Evolutionary conservation across 2,113 vertebrate genomes (phyloP).

Genomic region (Cyanistes caeruleus): DNA sequence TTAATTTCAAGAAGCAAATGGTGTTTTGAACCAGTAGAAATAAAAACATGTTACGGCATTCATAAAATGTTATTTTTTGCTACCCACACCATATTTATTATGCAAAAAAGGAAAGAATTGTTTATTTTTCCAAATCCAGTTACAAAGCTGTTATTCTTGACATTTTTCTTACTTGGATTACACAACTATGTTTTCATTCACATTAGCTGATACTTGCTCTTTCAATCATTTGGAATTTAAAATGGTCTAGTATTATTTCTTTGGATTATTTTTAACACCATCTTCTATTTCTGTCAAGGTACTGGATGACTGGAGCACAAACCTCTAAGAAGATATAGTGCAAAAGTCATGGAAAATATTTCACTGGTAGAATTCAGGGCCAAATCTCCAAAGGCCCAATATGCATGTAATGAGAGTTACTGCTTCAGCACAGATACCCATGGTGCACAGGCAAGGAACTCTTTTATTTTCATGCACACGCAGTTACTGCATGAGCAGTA

Average conservation of each 20-base stretch:
- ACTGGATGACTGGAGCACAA: neutral
- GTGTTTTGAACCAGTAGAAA: constrained; percentile 39
- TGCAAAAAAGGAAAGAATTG: constrained; percentile 29
- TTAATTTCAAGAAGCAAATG: constrained; percentile 50
- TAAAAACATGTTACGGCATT: neutral
- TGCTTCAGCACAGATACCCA: neutral
- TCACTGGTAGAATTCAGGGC: neutral
- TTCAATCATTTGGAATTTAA: constrained; percentile 45
- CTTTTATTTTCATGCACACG: neutral
- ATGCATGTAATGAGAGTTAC: neutral
- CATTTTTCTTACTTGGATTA: constrained; percentile 30
- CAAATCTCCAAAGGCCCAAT: neutral
- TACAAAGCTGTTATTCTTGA: constrained; percentile 57
- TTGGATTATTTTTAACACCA: neutral
- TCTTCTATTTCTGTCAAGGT: constrained; percentile 38
- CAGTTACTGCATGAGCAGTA: neutral
- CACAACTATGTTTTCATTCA: constrained; percentile 32
- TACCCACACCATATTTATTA: constrained; percentile 27
- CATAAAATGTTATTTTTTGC: constrained; percentile 10
- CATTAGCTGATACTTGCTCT: constrained; percentile 7
- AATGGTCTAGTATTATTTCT: neutral
- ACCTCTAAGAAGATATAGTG: neutral
- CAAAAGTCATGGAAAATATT: neutral
- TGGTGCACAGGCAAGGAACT: neutral
- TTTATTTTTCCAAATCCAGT: constrained; percentile 50